phyloP scores from a whole-genome alignment of 92 coral and sea anemone species.

The Phymanthus crucifer region DNA sequence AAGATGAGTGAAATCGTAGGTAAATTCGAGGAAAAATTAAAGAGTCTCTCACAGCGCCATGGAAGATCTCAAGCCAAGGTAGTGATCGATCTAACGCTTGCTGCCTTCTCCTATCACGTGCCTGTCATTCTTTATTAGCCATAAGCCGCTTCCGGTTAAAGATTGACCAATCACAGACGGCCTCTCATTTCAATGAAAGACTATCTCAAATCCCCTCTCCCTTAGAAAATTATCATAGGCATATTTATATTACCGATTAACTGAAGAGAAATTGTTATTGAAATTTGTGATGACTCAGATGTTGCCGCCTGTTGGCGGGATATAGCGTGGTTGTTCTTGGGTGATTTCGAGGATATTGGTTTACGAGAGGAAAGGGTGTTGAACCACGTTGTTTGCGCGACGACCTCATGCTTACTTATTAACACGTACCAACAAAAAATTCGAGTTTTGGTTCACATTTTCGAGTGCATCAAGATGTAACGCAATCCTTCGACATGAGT shows the following conservation, averaged over 20 bases:
- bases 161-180: constrained; percentile 52
- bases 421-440: neutral
- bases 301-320: constrained; percentile 22
- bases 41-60: constrained; percentile 20
- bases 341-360: neutral
- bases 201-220: neutral
- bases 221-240: constrained; percentile 18
- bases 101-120: constrained; percentile 62
- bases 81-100: constrained; percentile 25
- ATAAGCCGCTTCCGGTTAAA: constrained; percentile 49
- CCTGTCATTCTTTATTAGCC: constrained; percentile 62
- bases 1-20: constrained; percentile 25
- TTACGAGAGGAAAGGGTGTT: neutral
- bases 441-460: neutral
- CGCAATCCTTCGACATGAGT: neutral
- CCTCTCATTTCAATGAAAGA: constrained; percentile 15
- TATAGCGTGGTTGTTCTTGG: constrained; percentile 11
- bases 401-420: no score
- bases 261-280: constrained; percentile 11
- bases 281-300: constrained; percentile 25
- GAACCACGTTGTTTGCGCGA: no score
- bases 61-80: constrained; percentile 10
- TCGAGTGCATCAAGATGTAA: neutral
- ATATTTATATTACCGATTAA: constrained; percentile 15
- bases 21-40: constrained; percentile 13